phyloP scores from a whole-genome alignment of 1,140 invertebrate genomes.

The Papilio polyxenes region DNA sequence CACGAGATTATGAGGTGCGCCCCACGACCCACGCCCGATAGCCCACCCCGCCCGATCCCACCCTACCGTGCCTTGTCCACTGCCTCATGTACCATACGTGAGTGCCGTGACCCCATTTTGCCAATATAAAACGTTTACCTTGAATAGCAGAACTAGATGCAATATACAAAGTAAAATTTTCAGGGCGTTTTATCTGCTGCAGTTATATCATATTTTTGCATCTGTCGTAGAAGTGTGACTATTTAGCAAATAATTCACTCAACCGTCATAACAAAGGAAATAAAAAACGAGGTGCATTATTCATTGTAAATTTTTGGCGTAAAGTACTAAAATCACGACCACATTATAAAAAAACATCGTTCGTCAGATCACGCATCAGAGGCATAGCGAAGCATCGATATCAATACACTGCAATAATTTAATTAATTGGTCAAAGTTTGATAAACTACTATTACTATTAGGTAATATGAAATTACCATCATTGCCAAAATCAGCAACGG shows the following conservation, averaged over 20 bases:
- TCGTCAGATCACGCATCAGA: slow-evolving; percentile 32
- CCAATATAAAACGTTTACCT: slow-evolving; percentile 4
- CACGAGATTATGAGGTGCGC: slow-evolving; percentile 96
- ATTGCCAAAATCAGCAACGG: background rate
- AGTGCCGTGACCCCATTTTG: slow-evolving; percentile 44
- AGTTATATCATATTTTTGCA: slow-evolving; percentile 12
- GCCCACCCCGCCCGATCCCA: slow-evolving; percentile 46
- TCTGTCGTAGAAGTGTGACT: slow-evolving; percentile 3
- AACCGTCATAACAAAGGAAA: slow-evolving; percentile 46
- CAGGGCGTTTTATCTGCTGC: slow-evolving; percentile 3
- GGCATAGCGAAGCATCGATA: slow-evolving; percentile 46
- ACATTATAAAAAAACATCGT: background rate
- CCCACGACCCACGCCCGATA: slow-evolving; percentile 45
- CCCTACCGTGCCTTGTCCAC: background rate
- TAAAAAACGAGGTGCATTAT: slow-evolving; percentile 4
- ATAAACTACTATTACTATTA: background rate
- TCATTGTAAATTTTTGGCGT: background rate
- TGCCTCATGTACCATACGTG: slow-evolving; percentile 30
- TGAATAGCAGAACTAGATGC: background rate
- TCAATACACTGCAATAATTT: slow-evolving; percentile 57
- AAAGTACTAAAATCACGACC: background rate
- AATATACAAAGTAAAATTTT: background rate
- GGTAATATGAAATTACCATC: background rate
- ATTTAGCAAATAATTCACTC: background rate
- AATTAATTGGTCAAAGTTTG: slow-evolving; percentile 47